Base-by-base conservation (phyloP, 2,113 vertebrate genomes). In the Stomatorhinus ivindoensis region DNA sequence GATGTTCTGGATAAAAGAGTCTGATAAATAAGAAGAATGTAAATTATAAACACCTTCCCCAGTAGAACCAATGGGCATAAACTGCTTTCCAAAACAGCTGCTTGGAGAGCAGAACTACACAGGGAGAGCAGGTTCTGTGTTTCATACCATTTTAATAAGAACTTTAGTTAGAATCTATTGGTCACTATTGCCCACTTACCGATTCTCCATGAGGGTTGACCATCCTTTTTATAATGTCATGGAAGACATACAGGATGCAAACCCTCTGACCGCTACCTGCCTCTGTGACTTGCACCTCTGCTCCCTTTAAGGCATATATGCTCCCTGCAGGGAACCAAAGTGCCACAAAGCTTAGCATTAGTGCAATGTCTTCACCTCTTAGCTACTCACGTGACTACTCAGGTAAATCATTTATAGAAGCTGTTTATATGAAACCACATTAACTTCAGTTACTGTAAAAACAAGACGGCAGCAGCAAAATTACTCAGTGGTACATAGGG, bases 191-290 rank as follows among this genome's bases (percentile, higher is more conserved):
- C 39, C 8, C 44, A 27, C 89, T 93, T 93, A 95, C 95, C 90
- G 0, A 82, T 0, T 0, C 0, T 0, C 3, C 0, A 0, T 82
- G 3, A 76, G 73, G 69, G n/a, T 73, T 91, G 1, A 11, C n/a
- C 17, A 48, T 47, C 0, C 0, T 0, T 0, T 0, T 0, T 35
- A 93, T n/a, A 0, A 11, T 89, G 13, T 90, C 48, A 1, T 3
- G 50, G 89, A 93, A 95, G 24, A 87, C 87, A 87, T 93, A 95
- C 50, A 91, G 88, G 89, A 94, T 90, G 91, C 94, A 96, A 8
- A 94, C 2, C 44, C 90, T 94, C 46, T 91, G 88, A 88, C 94
- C 94, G 58, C 91, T 94, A 17, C 2, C 87, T 90, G 92, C 10
- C 87, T 96, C 94, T 83, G 88, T 39, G 89, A 96, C 91, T 27